Conservation (phyloP, 2,888 invertebrate genomes). For the Bursaphelenchus okinawaensis region DNA sequence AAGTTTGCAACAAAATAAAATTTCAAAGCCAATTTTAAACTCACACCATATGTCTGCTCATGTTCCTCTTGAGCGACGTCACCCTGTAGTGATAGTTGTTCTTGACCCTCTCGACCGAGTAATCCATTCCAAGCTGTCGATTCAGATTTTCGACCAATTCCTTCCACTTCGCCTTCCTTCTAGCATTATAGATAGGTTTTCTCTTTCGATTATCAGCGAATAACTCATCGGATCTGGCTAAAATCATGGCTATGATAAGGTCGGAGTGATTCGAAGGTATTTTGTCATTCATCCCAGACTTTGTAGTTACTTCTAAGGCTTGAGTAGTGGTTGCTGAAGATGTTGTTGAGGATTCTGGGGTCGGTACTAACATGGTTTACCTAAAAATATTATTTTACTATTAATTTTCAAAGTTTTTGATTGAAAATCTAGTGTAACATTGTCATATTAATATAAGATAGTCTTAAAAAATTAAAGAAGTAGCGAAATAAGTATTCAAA, state of each 20-base stretch:
- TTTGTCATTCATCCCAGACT: slow-evolving; percentile 7
- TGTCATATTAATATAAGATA: no score
- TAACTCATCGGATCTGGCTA: not conserved
- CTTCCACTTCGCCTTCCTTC: slow-evolving; percentile 10
- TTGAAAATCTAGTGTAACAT: no score
- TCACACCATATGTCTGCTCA: slow-evolving; percentile 7
- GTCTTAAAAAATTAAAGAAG: no score
- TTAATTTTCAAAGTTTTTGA: no score
- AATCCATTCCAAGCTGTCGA: not conserved
- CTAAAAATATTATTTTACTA: no score
- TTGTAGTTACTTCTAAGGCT: not conserved
- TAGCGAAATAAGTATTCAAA: no score
- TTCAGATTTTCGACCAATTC: slow-evolving; percentile 10
- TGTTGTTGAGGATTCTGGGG: not conserved
- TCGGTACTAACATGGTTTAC: not conserved
- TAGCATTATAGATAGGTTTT: slow-evolving; percentile 11
- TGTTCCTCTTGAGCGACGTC: slow-evolving; percentile 13
- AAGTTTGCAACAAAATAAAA: not conserved
- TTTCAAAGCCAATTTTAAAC: not conserved
- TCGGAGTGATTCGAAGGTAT: slow-evolving; percentile 10
- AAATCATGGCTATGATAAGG: slow-evolving; percentile 6
- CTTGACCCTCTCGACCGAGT: slow-evolving; percentile 8
- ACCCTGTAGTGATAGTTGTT: slow-evolving; percentile 12
- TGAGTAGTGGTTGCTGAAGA: not conserved
- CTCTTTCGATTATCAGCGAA: slow-evolving; percentile 12